phyloP scores from a whole-genome alignment of 2,888 invertebrate genomes.

The Nomada hirtipes region DNA sequence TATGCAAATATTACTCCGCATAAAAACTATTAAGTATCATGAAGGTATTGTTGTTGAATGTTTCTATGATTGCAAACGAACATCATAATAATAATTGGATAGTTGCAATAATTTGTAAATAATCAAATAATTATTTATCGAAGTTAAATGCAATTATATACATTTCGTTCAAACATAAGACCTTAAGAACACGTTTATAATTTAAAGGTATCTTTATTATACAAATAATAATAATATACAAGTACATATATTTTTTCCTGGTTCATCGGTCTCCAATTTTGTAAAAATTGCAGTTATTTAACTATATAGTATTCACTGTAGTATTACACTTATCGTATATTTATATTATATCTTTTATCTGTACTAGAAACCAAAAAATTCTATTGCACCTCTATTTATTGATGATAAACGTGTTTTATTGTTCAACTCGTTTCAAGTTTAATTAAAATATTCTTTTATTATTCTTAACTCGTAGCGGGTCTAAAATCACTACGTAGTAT shows the following conservation, averaged over 20 bases:
- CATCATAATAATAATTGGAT: conserved; percentile 30
- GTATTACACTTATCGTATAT: conserved; percentile 60
- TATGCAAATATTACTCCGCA: conserved; percentile 19
- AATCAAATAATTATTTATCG: conserved; percentile 21
- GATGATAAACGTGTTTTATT: conserved; percentile 21
- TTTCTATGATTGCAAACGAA: neutral
- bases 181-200: conserved; percentile 44
- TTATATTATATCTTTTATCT: conserved; percentile 46
- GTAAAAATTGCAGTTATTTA: conserved; percentile 69
- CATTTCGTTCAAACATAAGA: conserved; percentile 18
- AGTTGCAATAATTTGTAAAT: conserved; percentile 23
- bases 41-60: conserved; percentile 19
- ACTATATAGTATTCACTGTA: conserved; percentile 55
- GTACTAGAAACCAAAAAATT: conserved; percentile 66
- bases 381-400: conserved; percentile 61
- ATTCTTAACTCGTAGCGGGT: neutral
- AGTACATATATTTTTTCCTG: conserved; percentile 66
- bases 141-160: conserved; percentile 40
- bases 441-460: neutral
- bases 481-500: conserved; percentile 27
- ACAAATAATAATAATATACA: conserved; percentile 72
- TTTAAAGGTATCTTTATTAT: conserved; percentile 75
- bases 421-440: neutral
- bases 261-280: conserved; percentile 61
- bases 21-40: neutral